Conservation (phyloP, 2,113 vertebrate species). For the Pristiophorus japonicus region DNA sequence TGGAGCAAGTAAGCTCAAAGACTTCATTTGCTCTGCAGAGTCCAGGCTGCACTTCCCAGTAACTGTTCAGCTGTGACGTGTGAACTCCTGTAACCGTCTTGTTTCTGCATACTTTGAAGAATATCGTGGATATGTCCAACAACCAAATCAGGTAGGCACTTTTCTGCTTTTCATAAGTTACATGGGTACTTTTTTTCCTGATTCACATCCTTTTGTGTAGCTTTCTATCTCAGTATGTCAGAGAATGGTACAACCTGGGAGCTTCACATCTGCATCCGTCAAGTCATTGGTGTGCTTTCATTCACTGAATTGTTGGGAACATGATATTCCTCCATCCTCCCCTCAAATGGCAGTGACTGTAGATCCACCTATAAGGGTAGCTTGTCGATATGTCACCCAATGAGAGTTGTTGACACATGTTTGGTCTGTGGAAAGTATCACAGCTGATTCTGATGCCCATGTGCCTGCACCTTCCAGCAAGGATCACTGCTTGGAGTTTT, state of each 20-base stretch:
- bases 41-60: not conserved
- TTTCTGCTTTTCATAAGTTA: not conserved
- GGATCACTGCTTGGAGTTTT: not conserved
- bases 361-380: not conserved
- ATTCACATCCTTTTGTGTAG: not conserved
- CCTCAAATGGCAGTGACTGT: not conserved
- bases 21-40: not conserved
- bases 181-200: not conserved
- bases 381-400: not conserved
- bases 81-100: not conserved
- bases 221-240: too few relatives aligned
- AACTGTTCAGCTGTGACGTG: not conserved
- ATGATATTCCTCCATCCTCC: not conserved
- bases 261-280: not conserved
- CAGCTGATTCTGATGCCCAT: not conserved
- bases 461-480: not conserved
- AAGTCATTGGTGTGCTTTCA: not conserved
- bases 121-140: not conserved
- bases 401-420: not conserved
- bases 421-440: not conserved
- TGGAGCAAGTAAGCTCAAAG: not conserved
- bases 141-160: conserved; percentile 27
- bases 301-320: not conserved
- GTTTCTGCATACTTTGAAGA: conserved; percentile 10
- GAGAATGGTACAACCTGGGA: not conserved